Percentiles rank a stretch among this genome's conserved stretches.
These are phyloP conservation scores for Pyrgus malvae DNA, from an alignment of 2,888 invertebrate genomes.

Conservation along the genomic window DNA sequence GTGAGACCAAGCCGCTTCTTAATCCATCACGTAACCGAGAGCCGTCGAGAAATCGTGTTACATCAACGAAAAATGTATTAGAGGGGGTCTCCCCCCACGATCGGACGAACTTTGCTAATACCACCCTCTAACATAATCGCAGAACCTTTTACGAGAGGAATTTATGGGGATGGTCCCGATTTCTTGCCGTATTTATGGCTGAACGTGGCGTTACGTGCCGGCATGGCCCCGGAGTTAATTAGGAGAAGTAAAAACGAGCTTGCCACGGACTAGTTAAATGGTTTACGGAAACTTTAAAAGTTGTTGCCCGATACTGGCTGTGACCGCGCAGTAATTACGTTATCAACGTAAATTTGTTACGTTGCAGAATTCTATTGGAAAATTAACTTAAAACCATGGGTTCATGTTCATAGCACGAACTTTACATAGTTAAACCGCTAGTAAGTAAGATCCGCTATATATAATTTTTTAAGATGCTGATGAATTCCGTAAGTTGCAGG, in stretches of 20 bases:
- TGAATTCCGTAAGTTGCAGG: too few relatives aligned
- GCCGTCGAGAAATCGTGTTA: slow-evolving; percentile 82
- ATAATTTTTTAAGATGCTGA: too few relatives aligned
- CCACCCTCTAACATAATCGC: slow-evolving; percentile 82
- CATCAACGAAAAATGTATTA: slow-evolving; percentile 83
- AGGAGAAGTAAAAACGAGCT: slow-evolving; percentile 60
- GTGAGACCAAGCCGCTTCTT: slow-evolving; percentile 74
- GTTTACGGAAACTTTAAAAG: slow-evolving; percentile 32
- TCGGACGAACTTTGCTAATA: slow-evolving; percentile 82
- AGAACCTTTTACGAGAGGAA: slow-evolving; percentile 81
- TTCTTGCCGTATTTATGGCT: slow-evolving; percentile 78
- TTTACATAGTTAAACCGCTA: too few relatives aligned
- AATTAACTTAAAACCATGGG: neutral
- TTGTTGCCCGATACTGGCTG: slow-evolving; percentile 16
- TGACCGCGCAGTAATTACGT: slow-evolving; percentile 17
- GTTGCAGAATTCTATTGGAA: neutral
- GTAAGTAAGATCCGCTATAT: too few relatives aligned
- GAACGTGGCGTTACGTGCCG: slow-evolving; percentile 73
- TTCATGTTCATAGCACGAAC: too few relatives aligned
- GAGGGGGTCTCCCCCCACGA: slow-evolving; percentile 63
- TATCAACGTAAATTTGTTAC: slow-evolving; percentile 23
- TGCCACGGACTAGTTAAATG: slow-evolving; percentile 40
- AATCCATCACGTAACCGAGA: slow-evolving; percentile 82
- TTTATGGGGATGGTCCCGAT: slow-evolving; percentile 81
- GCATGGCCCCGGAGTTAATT: slow-evolving; percentile 69